Base-by-base conservation (phyloP, 2,113 vertebrate genomes). In the Caretta caretta region DNA sequence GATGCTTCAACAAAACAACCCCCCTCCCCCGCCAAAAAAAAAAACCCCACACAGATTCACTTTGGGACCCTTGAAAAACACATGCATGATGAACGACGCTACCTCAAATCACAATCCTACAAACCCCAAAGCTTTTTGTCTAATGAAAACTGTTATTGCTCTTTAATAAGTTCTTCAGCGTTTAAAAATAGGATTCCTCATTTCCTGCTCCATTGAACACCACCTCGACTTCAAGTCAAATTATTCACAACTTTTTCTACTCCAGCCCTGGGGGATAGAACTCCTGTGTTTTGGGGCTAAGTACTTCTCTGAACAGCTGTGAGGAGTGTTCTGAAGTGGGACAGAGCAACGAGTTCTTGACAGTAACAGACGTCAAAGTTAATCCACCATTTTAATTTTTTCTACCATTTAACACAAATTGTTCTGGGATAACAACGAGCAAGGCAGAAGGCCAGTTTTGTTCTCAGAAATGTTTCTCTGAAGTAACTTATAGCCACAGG, bases 221-320 rank as follows among this genome's bases (percentile, higher is more conserved):
- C 97, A 98, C 97, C 97, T 98, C 97, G 97, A 98, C 98, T 98
- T 98, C 97, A 93, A 97, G 92, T 97, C 95, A 96, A 96, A 98
- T 98, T 97, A 98, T 96, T 97, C 98, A 95, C 95, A 97, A 92
- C 97, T 96, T 97, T 95, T 97, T 97, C 97, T 83, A 31, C 91
- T 87, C 82, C 35, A 48, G 94, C 97, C 94, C 94, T 93, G 92
- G 93, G 97, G 96, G 94, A 95, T 93, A 90, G 76, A 94, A 94
- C 87, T 92, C 95, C 94, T 93, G 54, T 78, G 87, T 92, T 84
- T 87, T 86, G 96, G 97, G 96, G 95, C 92, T 93, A 96, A 94
- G 96, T 97, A 97, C 93, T 97, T 95, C 90, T 97, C 94, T 96
- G 90, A 96, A 97, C 97, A 97, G 97, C 97, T 96, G 98, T 92